These are phyloP conservation scores for Ophion ventricosus DNA, from an alignment of 2,888 invertebrate species.

Conservation along the genomic window DNA sequence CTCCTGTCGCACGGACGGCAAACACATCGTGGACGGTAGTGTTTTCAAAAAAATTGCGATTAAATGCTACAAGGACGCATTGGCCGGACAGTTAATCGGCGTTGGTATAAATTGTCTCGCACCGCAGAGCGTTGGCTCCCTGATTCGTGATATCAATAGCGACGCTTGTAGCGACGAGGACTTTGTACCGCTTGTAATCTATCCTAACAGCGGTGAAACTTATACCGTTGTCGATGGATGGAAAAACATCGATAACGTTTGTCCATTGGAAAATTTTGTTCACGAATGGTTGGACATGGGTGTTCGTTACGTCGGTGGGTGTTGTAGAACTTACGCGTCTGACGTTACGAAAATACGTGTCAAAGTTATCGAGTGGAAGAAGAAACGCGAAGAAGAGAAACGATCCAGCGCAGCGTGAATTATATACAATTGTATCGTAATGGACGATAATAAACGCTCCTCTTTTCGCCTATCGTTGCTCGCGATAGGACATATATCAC, in stretches of 20 bases:
- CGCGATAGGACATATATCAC: constrained; percentile 6
- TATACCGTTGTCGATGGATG: constrained; percentile 87
- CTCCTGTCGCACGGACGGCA: constrained; percentile 89
- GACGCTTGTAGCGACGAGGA: constrained; percentile 78
- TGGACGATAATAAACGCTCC: constrained; percentile 22
- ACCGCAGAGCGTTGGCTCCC: constrained; percentile 86
- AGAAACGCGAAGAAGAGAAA: neutral
- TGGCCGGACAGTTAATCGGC: constrained; percentile 89
- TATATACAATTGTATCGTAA: constrained; percentile 4
- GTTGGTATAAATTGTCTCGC: constrained; percentile 94
- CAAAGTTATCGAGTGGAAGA: constrained; percentile 84
- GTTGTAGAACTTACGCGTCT: constrained; percentile 92
- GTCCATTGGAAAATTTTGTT: constrained; percentile 89
- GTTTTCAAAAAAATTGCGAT: constrained; percentile 89
- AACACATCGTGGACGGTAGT: constrained; percentile 91
- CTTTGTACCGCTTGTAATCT: constrained; percentile 90
- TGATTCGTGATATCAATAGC: constrained; percentile 85
- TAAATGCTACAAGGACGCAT: constrained; percentile 85
- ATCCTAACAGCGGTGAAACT: constrained; percentile 95
- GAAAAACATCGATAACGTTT: constrained; percentile 87
- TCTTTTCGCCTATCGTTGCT: neutral
- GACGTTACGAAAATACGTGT: constrained; percentile 91
- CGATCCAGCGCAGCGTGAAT: constrained; percentile 3
- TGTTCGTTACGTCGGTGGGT: constrained; percentile 93
- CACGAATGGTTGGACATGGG: constrained; percentile 91